Evolutionary conservation across 2,797 vertebrate genomes (phyloP).

Genomic region (Buphagus erythrorhynchus): DNA sequence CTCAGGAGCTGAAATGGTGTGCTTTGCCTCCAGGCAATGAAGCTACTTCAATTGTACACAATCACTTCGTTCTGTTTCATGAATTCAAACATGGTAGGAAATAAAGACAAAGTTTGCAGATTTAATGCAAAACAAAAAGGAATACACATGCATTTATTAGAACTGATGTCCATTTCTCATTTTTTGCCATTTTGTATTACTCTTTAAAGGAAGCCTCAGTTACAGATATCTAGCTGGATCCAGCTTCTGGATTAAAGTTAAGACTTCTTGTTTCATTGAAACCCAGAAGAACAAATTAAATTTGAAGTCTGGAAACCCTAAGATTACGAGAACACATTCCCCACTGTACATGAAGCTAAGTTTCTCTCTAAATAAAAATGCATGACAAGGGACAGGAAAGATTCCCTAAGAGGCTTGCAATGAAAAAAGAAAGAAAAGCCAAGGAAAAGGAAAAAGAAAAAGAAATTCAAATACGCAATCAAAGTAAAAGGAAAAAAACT

Average conservation of each 20-base stretch:
- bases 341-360: neutral
- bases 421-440: neutral
- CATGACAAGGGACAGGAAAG: neutral
- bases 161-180: neutral
- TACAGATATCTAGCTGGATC: neutral
- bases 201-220: neutral
- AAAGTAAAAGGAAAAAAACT: fast-evolving
- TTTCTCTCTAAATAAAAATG: neutral
- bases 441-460: neutral
- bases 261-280: neutral
- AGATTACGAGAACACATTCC: neutral
- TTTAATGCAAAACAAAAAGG: neutral
- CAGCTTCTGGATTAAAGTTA: neutral
- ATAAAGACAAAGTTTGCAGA: neutral
- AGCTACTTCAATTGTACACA: neutral
- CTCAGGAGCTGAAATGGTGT: neutral
- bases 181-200: neutral
- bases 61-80: neutral
- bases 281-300: neutral
- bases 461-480: neutral
- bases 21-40: neutral
- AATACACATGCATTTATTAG: neutral
- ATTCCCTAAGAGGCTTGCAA: neutral
- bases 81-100: neutral
- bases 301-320: neutral